Conservation (phyloP, 53 echinoderm and acorn worm species). For the Glandiceps talaboti region DNA sequence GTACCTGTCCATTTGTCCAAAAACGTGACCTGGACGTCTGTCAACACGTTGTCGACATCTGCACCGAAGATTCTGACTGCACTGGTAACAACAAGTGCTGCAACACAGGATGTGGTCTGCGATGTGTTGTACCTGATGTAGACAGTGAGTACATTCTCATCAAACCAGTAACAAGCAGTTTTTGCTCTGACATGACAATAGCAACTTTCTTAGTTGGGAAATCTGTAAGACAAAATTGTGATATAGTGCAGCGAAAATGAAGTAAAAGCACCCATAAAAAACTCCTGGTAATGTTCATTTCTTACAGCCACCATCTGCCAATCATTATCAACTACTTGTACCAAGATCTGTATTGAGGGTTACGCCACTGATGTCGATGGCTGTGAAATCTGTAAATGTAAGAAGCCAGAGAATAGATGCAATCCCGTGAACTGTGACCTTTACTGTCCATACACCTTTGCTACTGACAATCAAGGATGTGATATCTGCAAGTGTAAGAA, state of each 20-base stretch:
- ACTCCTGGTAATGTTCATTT: not conserved
- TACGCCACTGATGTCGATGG: constrained; percentile 19
- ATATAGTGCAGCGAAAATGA: no score
- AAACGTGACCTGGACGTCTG: not conserved
- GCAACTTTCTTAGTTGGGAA: no score
- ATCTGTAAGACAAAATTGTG: no score
- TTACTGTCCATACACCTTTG: constrained; percentile 26
- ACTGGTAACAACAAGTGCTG: constrained; percentile 31
- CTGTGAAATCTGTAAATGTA: constrained; percentile 30
- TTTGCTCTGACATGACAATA: no score
- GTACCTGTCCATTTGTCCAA: not conserved
- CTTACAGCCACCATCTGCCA: constrained; percentile 4
- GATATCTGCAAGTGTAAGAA: constrained; percentile 31
- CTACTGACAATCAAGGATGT: constrained; percentile 23
- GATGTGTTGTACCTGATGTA: not conserved
- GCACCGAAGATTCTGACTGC: constrained; percentile 25
- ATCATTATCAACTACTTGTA: constrained; percentile 14
- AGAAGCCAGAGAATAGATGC: not conserved
- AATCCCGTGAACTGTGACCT: constrained; percentile 7
- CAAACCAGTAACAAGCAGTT: no score
- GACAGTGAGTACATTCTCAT: not conserved
- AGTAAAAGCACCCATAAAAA: no score
- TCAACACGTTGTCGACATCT: constrained; percentile 5
- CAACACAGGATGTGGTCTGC: constrained; percentile 3
- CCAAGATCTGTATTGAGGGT: constrained; percentile 11